These are phyloP conservation scores for Hipparchia sbordonii DNA, from an alignment of 2,888 invertebrate species.

Conservation along the genomic window DNA sequence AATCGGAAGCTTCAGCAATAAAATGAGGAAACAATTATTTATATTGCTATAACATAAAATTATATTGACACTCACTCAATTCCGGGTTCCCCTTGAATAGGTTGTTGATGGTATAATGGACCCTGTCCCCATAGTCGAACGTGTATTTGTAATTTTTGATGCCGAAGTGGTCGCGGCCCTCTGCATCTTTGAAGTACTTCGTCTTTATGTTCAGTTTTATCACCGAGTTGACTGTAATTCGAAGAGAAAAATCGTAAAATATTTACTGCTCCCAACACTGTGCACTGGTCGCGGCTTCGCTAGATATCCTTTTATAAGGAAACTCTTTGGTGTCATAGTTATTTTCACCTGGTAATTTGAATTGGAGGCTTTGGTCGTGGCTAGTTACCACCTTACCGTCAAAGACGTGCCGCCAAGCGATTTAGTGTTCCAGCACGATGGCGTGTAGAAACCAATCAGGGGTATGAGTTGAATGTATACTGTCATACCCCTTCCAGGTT, in stretches of 20 bases:
- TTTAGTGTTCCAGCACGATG: too few relatives aligned
- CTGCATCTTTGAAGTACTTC: conserved; percentile 72
- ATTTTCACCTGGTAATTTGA: too few relatives aligned
- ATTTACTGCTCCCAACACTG: conserved; percentile 30
- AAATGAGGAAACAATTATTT: conserved; percentile 14
- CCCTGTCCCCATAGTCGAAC: conserved; percentile 75
- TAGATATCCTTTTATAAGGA: not conserved
- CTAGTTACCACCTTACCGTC: too few relatives aligned
- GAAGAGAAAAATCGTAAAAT: conserved; percentile 39
- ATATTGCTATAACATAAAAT: conserved; percentile 23
- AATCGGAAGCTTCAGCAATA: not conserved
- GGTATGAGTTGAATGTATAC: too few relatives aligned
- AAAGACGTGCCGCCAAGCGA: too few relatives aligned
- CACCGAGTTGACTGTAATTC: conserved; percentile 71
- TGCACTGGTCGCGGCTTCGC: conserved; percentile 21
- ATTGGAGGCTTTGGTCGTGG: too few relatives aligned
- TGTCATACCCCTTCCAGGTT: too few relatives aligned
- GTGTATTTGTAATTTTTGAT: conserved; percentile 73
- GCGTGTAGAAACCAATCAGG: too few relatives aligned
- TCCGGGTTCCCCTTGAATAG: conserved; percentile 77
- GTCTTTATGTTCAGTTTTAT: conserved; percentile 77
- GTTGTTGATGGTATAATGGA: conserved; percentile 72
- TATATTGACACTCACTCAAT: conserved; percentile 62
- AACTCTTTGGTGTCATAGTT: too few relatives aligned
- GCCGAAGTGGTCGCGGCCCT: conserved; percentile 74